Base-by-base conservation (phyloP, 2,888 invertebrate species). In the Axea sp. region DNA sequence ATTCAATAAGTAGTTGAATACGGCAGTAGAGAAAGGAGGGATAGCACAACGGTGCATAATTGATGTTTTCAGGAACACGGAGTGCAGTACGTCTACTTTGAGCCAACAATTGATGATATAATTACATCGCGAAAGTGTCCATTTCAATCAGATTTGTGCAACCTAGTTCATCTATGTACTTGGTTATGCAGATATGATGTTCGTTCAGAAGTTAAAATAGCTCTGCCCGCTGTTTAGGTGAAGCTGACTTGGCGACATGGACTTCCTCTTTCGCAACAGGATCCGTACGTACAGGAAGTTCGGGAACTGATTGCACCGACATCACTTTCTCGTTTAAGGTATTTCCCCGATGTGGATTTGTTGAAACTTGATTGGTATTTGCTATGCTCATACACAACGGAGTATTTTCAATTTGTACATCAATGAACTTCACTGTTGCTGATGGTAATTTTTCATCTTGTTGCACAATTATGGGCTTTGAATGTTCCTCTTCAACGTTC, bases 21-120 rank as follows among this genome's bases (percentile, higher is more conserved):
- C 39, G 35, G 28, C 43, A 17, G n/a, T 22, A 7, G n/a, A 45
- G 24, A 65, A 37, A 33, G 53, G 43, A 43, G n/a, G n/a, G n/a
- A n/a, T n/a, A n/a, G n/a, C n/a, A 43, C 22, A 45, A n/a, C 30
- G 39, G 15, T 28, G 15, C 19, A 24, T 35, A 39, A 39, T 55
- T 47, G 47, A 31, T 65, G 47, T 47, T 55, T 65, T 53, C 43
- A 11, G 35, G 7, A 14, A 30, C 12, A 2, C 24, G 17, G 17
- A 31, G 39, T 5, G 8, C 26, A 12, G 15, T 49, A 47, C 12
- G 67, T 49, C 26, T 57, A 67, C 67, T 67, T 67, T 67, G 49
- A 39, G 8, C 22, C 39, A 59, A 68, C 59, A 68, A 68, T 68
- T 59, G 51, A 4, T 19, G 19, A 19, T 19, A 19, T 19, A 19